Base-by-base conservation (phyloP, 1,140 invertebrate species). In the Neocloeon triangulifer region DNA sequence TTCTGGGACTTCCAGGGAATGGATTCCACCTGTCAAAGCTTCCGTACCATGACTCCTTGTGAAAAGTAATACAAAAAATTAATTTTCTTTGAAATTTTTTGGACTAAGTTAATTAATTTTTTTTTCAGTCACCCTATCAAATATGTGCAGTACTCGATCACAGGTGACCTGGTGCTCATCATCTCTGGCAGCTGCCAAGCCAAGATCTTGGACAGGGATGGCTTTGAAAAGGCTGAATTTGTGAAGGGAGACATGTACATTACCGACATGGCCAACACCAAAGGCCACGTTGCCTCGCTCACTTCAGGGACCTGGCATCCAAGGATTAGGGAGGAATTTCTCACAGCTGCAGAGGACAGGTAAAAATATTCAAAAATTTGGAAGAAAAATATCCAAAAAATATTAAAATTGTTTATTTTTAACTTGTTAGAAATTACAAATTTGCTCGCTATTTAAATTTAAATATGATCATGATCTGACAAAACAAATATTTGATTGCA, bases 1-100 rank as follows among this genome's bases (percentile, higher is more conserved):
- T 81, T 97, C 39, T 98, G 86, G 85, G 92, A 98, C 56, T 98
- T 97, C 63, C 78, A 84, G 34, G 91, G 91, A 6, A 96, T 98
- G 88, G 89, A 97, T 52, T 65, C 76, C 0, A 70, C 74, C 1
- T 63, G 94, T 55, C 65, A 77, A 31, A 81, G 81, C 39, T 97
- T 96, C 48, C 64, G 92, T n/a, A 80, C 75, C 1, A 53, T 95
- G 5, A 70, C 78, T 39, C 92, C 92, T 0, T 92, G 84, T 53
- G 91, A 95, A 51, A 85, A 88, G 56, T 61, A 45, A 30, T 39
- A n/a, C n/a, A n/a, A n/a, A n/a, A n/a, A 33, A 10, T 8, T 32
- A 19, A 19, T 19, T 22, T 13, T 25, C 30, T n/a, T 33, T 23
- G 25, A n/a, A 25, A 33, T n/a, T n/a, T n/a, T n/a, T n/a, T n/a